Evolutionary conservation across 2,797 vertebrate species (phyloP).

Genomic region (Allobates femoralis): DNA sequence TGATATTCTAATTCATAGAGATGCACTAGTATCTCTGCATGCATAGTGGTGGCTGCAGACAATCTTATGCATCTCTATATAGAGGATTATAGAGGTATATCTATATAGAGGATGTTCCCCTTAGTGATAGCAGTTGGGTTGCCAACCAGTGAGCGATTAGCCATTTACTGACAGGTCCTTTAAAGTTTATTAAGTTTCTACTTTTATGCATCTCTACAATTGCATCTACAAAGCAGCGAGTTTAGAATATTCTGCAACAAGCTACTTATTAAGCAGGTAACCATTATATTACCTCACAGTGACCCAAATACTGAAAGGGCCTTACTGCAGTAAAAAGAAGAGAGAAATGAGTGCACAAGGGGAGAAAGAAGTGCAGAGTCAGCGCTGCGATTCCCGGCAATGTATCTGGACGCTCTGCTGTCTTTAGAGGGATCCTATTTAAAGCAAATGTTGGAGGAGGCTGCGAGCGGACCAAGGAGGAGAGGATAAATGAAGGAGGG

Average conservation of each 20-base stretch:
- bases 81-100: no score
- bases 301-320: slow-evolving; percentile 47
- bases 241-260: not conserved
- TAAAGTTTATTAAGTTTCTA: not conserved
- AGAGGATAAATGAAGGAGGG: not conserved
- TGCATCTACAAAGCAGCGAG: slow-evolving; percentile 18
- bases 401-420: slow-evolving; percentile 13
- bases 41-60: no score
- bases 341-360: slow-evolving; percentile 42
- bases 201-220: not conserved
- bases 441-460: slow-evolving; percentile 5
- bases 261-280: not conserved
- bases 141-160: not conserved
- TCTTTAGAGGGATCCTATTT: slow-evolving; percentile 27
- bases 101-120: no score
- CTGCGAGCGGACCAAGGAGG: not conserved
- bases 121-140: no score
- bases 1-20: no score
- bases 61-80: no score
- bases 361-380: not conserved
- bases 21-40: no score
- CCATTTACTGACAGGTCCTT: no score
- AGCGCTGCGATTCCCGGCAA: slow-evolving; percentile 6
- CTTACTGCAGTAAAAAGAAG: slow-evolving; percentile 43
- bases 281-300: slow-evolving; percentile 51